Evolutionary conservation across 1,140 invertebrate genomes (phyloP), one percentile per base, ranked within the genome.

Genomic region (Papilio aristodemus): DNA sequence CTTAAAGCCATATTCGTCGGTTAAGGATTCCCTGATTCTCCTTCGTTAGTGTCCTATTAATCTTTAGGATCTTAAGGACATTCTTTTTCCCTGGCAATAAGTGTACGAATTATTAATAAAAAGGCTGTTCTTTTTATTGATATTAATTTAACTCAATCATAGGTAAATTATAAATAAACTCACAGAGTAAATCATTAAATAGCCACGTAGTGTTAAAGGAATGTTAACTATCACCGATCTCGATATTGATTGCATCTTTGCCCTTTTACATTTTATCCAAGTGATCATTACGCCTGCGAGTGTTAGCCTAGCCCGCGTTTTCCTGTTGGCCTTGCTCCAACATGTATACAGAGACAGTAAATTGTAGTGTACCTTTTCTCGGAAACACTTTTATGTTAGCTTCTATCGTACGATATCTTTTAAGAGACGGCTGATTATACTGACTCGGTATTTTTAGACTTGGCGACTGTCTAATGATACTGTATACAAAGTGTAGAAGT

Each of bases 251-350:
- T 39, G 17, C 59, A 62, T 62, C 27, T 39, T 14, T 62, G 32
- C 46, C 46, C 59, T 62, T 62, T 62, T 62, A 62, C 59, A 36
- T 62, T 38, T 17, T 32, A 62, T 62, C 32, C 19, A 62, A 62
- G 59, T 62, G 59, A 62, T 60, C 58, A 60, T 62, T 62, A 62
- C 59, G 59, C 59, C 27, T 19, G n/a, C 10, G 14, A 32, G 27
- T 19, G n/a, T 37, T 62, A 62, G 59, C 59, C 27, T 38, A 38
- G 59, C 32, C 32, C 14, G 36, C 17, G 59, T 62, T 62, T 62
- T 62, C 59, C 59, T 38, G 59, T 62, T 62, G 59, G 59, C 59
- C 59, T 62, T 39, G 59, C 27, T 62, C 59, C 59, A 62, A 62
- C 59, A n/a, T 39, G 14, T 4, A 17, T 17, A 37, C 59, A 17